Evolutionary conservation across 2,888 invertebrate genomes (phyloP).

Genomic region (Drosophila neonasuta): DNA sequence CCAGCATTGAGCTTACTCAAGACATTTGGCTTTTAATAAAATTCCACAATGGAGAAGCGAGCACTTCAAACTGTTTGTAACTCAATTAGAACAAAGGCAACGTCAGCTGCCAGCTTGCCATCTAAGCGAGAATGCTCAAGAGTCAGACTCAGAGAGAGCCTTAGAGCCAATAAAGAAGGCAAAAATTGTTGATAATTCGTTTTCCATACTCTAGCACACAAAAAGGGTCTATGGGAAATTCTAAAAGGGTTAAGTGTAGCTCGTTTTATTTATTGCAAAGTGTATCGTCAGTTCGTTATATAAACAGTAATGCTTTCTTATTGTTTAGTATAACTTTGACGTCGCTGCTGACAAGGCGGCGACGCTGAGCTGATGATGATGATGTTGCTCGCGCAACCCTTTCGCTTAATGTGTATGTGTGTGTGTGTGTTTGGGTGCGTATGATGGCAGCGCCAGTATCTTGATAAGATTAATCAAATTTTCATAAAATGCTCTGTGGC

Average conservation of each 20-base stretch:
- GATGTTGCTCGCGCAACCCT: conserved; percentile 54
- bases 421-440: conserved; percentile 50
- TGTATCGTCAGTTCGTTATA: conserved; percentile 24
- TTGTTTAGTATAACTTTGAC: conserved; percentile 55
- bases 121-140: conserved; percentile 14
- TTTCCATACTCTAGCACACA: conserved; percentile 49
- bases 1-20: conserved; percentile 35
- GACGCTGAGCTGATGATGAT: conserved; percentile 51
- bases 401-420: conserved; percentile 37
- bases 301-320: not conserved
- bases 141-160: conserved; percentile 20
- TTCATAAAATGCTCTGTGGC: conserved; percentile 78
- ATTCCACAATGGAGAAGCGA: conserved; percentile 41
- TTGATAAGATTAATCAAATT: conserved; percentile 83
- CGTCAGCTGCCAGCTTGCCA: conserved; percentile 17
- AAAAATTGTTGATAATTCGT: conserved; percentile 76
- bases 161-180: conserved; percentile 46
- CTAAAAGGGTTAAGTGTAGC: not conserved
- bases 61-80: conserved; percentile 64
- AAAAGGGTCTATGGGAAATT: not conserved
- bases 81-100: conserved; percentile 73
- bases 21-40: conserved; percentile 66
- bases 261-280: conserved; percentile 4
- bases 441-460: conserved; percentile 62
- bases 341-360: conserved; percentile 50